Percentiles rank a stretch among this genome's conserved stretches.
Evolutionary conservation across 2,888 invertebrate genomes (phyloP).

Genomic region (Thera obeliscata): DNA sequence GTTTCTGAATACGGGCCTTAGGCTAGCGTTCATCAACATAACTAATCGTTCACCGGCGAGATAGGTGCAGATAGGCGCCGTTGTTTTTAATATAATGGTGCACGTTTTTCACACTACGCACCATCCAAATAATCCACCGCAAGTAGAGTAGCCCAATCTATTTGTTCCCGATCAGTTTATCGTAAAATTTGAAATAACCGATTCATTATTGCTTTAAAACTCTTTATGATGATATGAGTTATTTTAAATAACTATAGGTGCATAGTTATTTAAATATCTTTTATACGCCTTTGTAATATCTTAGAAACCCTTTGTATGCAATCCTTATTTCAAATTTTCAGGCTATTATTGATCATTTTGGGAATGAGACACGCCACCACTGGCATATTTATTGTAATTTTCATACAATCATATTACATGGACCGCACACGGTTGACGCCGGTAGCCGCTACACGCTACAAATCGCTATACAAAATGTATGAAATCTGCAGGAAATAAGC

Average conservation of each 20-base stretch:
- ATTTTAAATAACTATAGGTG: conserved; percentile 19
- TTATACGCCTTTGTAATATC: conserved; percentile 23
- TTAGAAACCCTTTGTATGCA: conserved; percentile 19
- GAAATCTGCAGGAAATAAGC: too few relatives aligned
- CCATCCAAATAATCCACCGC: neutral
- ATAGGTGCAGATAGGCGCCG: too few relatives aligned
- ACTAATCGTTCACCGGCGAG: too few relatives aligned
- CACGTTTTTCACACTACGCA: too few relatives aligned
- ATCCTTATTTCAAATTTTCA: conserved; percentile 11
- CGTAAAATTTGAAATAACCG: conserved; percentile 26
- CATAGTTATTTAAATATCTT: conserved; percentile 8
- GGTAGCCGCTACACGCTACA: too few relatives aligned
- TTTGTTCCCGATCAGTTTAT: conserved; percentile 23
- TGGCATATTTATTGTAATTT: too few relatives aligned
- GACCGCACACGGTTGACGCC: too few relatives aligned
- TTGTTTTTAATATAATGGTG: too few relatives aligned
- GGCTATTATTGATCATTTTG: conserved; percentile 1
- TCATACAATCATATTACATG: too few relatives aligned
- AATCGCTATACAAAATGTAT: too few relatives aligned
- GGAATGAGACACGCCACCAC: neutral
- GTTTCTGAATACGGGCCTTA: too few relatives aligned
- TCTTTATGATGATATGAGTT: conserved; percentile 32
- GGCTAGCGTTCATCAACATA: too few relatives aligned
- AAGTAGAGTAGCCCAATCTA: conserved; percentile 20
- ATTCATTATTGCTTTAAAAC: conserved; percentile 32